These are phyloP conservation scores for Hemiscyllium ocellatum DNA, from an alignment of 2,113 vertebrate genomes.

Conservation along the genomic window DNA sequence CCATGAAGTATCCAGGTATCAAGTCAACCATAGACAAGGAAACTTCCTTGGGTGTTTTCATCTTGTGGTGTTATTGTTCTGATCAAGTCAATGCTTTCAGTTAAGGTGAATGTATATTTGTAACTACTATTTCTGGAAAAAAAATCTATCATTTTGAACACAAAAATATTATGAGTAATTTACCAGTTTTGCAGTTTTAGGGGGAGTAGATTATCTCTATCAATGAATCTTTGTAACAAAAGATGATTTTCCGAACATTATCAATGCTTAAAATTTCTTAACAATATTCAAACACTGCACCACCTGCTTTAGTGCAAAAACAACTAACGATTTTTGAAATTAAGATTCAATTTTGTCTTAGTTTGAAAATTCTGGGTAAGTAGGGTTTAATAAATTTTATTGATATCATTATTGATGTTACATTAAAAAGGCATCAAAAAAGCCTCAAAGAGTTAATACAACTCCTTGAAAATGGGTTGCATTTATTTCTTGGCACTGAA, in stretches of 20 bases:
- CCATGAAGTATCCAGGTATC: too few relatives aligned
- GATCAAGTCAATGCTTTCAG: not conserved
- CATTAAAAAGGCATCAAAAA: not conserved
- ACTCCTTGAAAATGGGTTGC: not conserved
- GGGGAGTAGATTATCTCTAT: not conserved
- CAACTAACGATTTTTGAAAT: not conserved
- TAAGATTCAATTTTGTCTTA: not conserved
- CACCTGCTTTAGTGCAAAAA: too few relatives aligned
- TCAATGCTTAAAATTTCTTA: not conserved
- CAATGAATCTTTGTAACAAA: not conserved
- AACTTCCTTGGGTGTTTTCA: not conserved
- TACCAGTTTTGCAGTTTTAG: not conserved
- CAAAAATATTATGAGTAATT: not conserved
- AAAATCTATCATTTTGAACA: not conserved
- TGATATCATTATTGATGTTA: not conserved
- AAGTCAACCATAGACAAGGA: too few relatives aligned
- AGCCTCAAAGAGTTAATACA: not conserved
- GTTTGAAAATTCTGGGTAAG: not conserved
- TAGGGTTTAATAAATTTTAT: not conserved
- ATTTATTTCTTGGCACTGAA: not conserved
- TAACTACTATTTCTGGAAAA: not conserved
- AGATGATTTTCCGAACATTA: not conserved
- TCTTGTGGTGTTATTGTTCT: not conserved
- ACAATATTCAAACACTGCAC: not conserved
- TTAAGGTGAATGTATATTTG: not conserved